These are phyloP conservation scores for Kryphioiulus occultus DNA, from an alignment of 2,888 invertebrate genomes.

Conservation along the genomic window DNA sequence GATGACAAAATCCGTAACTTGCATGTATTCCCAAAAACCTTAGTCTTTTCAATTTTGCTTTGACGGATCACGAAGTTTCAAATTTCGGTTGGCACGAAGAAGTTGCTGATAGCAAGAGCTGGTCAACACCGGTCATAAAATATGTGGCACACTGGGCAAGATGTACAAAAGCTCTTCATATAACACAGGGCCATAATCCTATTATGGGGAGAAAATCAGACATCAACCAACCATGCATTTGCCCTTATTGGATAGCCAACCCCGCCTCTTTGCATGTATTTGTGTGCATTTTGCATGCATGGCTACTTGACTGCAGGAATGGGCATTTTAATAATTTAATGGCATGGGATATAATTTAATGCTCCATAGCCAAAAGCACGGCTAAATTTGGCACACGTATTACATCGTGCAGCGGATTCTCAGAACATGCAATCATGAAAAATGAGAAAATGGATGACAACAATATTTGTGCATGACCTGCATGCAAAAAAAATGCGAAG, in stretches of 20 bases:
- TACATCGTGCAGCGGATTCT: neutral
- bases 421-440: neutral
- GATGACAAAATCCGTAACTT: neutral
- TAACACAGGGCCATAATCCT: constrained; percentile 1
- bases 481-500: neutral
- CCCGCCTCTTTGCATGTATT: neutral
- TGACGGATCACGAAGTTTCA: neutral
- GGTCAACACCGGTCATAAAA: constrained; percentile 1
- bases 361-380: neutral
- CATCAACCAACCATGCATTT: neutral
- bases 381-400: neutral
- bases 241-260: neutral
- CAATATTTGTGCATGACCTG: neutral
- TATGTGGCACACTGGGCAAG: neutral
- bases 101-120: neutral
- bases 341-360: neutral
- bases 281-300: neutral
- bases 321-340: neutral
- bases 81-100: neutral
- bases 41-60: neutral
- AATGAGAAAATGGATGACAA: neutral
- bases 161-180: neutral
- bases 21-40: neutral
- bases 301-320: neutral
- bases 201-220: neutral